These are phyloP conservation scores for Corythornis vintsioides DNA, from an alignment of 2,113 vertebrate genomes.

Conservation along the genomic window DNA sequence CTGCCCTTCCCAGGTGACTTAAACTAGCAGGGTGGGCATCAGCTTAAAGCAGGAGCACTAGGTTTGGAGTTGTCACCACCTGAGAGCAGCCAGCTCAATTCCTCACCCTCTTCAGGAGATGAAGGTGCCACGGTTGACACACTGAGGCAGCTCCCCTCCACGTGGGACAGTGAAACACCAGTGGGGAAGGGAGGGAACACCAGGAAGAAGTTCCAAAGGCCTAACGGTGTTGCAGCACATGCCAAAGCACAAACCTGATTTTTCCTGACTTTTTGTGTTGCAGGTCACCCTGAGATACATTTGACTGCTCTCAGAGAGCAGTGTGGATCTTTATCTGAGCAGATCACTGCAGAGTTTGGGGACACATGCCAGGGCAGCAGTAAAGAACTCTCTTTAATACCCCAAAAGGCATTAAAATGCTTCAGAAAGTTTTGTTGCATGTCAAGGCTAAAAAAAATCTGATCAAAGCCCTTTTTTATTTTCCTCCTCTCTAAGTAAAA, in stretches of 20 bases:
- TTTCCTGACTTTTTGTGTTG: not conserved
- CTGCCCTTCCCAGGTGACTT: not conserved
- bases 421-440: not conserved
- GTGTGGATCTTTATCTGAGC: constrained; percentile 7
- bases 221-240: not conserved
- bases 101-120: not conserved
- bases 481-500: not conserved
- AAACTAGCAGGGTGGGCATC: not conserved
- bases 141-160: not conserved
- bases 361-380: constrained; percentile 22
- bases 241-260: not conserved
- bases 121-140: not conserved
- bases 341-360: not conserved
- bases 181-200: not conserved
- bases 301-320: not conserved
- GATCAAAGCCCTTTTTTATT: not conserved
- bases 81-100: not conserved
- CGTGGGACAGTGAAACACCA: not conserved
- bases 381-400: not conserved
- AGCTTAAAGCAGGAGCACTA: not conserved
- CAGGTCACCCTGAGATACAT: constrained; percentile 39
- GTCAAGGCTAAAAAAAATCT: not conserved
- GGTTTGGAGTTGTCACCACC: not conserved
- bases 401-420: not conserved
- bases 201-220: not conserved